Base-by-base conservation (phyloP, 2,888 invertebrate species). In the Sabatieria punctata region DNA sequence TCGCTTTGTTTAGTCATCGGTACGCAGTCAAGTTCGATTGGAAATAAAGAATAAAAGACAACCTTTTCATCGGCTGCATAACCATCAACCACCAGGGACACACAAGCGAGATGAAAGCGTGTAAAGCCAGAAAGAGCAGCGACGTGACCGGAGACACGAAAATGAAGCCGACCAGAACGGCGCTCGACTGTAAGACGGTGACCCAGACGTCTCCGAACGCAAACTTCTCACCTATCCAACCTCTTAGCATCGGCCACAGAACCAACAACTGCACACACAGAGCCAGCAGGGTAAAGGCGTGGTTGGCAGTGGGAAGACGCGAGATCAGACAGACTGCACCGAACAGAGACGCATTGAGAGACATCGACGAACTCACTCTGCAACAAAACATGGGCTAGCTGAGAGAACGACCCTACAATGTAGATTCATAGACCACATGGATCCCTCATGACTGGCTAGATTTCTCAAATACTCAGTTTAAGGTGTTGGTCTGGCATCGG, bases 311-410 rank as follows among this genome's bases (percentile, higher is more conserved):
- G 0, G 83, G 76, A 18, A 97, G 68, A 54, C 95, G 74, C 0
- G 95, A 97, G 0, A 91, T 85, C 50, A 97, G 70, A 70, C 93
- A 97, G 2, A 95, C 80, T 0, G 91, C 84, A 0, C 85, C 86
- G 67, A 95, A 93, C 44, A 95, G 78, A 0, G 88, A 91, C 0
- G 89, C 85, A 67, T 89, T 95, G 48, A 93, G 74, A 0, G 93
- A 93, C 37, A 95, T 69, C 0, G 89, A 82, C 54, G 81, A 83
- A 0, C 88, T 88, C 0, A 91, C 84, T 49, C 91, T 79, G 60
- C 43, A 64, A 60, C 39, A 35, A 44, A 41, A 51, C 45, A 30
- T n/a, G n/a, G n/a, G n/a, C 43, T 33, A 45, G 13, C 11, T 15
- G 23, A 41, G 37, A 22, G 33, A 30, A 30, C 33, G 22, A 3